These are phyloP conservation scores for Desmophyllum pertusum DNA, from an alignment of 92 coral and sea anemone species.

Conservation along the genomic window DNA sequence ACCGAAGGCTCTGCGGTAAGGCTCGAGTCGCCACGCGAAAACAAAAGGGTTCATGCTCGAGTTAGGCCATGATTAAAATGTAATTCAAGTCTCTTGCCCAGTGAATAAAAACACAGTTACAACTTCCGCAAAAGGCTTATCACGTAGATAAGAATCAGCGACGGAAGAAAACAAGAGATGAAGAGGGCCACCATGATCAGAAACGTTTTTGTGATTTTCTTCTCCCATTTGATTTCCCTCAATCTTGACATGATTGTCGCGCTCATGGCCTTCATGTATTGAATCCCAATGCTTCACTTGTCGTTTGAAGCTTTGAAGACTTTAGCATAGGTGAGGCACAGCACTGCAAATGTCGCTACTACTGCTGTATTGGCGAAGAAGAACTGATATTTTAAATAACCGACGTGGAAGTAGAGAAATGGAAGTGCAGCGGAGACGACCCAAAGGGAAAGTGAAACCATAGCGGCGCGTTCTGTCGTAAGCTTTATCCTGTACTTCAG, in stretches of 20 bases:
- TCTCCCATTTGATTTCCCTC: constrained; percentile 63
- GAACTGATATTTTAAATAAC: constrained; percentile 82
- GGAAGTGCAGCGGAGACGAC: constrained; percentile 72
- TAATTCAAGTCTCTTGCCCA: constrained; percentile 69
- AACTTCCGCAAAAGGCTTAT: constrained; percentile 64
- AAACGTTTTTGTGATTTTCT: constrained; percentile 69
- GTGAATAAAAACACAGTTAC: constrained; percentile 63
- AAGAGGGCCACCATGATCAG: constrained; percentile 60
- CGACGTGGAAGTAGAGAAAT: constrained; percentile 79
- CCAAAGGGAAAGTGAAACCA: constrained; percentile 75
- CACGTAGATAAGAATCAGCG: constrained; percentile 55
- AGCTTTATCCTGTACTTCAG: constrained; percentile 71
- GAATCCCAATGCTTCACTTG: constrained; percentile 36
- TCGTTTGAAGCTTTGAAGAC: constrained; percentile 51
- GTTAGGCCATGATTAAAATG: constrained; percentile 52
- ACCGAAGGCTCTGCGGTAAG: constrained; percentile 61
- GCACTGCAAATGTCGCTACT: constrained; percentile 73
- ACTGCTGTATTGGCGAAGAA: constrained; percentile 91
- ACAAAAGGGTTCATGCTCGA: constrained; percentile 70
- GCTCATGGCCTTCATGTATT: not conserved
- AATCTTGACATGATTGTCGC: constrained; percentile 17
- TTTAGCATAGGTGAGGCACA: constrained; percentile 59
- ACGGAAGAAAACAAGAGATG: constrained; percentile 59
- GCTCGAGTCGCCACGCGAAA: constrained; percentile 65
- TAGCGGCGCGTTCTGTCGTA: constrained; percentile 56